Evolutionary conservation across 2,113 vertebrate genomes (phyloP).

Genomic region (Rhynchomys soricoides): DNA sequence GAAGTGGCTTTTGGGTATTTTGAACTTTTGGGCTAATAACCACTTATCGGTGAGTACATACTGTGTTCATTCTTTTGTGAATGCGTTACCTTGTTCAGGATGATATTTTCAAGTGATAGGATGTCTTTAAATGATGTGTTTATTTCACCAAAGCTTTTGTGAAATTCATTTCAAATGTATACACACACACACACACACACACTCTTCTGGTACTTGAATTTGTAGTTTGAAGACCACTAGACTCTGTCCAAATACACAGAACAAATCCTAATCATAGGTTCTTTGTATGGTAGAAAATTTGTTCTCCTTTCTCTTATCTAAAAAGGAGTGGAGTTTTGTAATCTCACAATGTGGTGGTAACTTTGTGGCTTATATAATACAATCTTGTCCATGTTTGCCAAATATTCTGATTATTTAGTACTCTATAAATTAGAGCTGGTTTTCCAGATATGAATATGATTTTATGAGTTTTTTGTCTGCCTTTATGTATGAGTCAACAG

Average conservation of each 20-base stretch:
- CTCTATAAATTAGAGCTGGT: not conserved
- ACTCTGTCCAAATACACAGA: fast-evolving
- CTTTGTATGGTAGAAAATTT: not conserved
- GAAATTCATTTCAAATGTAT: too few species aligned
- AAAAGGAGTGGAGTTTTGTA: not conserved
- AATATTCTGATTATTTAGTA: not conserved
- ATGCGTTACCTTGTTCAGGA: too few species aligned
- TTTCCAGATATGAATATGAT: not conserved
- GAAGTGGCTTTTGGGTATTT: too few species aligned
- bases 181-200: too few species aligned
- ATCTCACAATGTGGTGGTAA: fast-evolving
- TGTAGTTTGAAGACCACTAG: slow-evolving; percentile 53
- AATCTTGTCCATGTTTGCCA: not conserved
- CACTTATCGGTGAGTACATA: too few species aligned
- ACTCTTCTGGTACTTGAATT: not conserved
- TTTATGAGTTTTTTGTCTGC: not conserved
- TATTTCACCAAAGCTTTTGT: not conserved
- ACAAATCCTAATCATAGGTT: not conserved
- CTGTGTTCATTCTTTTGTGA: too few species aligned
- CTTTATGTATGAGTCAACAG: not conserved
- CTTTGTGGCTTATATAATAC: not conserved
- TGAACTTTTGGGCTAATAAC: too few species aligned
- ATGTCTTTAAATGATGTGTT: not conserved
- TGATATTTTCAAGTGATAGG: too few species aligned
- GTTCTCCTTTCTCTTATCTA: not conserved